Percentiles rank a stretch among this genome's conserved stretches.
Conservation (phyloP, 2,797 vertebrate species). For the Malurus splendens region DNA sequence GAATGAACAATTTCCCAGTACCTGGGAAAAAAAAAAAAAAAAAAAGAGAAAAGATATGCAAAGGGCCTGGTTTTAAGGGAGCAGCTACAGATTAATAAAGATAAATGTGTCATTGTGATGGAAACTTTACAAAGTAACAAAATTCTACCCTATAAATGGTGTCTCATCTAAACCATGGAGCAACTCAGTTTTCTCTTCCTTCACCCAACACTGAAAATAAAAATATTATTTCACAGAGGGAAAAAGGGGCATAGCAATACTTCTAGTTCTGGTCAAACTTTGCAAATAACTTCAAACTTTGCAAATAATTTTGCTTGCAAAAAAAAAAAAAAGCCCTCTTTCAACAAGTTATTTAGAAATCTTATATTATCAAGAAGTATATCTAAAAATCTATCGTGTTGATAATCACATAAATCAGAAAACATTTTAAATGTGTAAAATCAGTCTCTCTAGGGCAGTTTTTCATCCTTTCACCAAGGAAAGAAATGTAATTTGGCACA, state of each 20-base stretch:
- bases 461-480: neutral
- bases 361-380: neutral
- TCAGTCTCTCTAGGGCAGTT: neutral
- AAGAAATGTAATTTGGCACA: neutral
- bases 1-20: constrained; percentile 43
- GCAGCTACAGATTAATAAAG: neutral
- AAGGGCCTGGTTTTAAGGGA: constrained; percentile 1
- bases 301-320: neutral
- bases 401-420: neutral
- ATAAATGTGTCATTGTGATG: neutral
- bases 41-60: neutral
- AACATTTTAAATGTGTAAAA: neutral
- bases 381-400: neutral
- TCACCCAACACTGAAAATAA: neutral
- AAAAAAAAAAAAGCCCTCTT: neutral
- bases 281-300: neutral
- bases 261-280: neutral
- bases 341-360: neutral
- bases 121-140: neutral
- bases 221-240: neutral
- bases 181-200: neutral
- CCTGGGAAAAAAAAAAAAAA: neutral
- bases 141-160: neutral
- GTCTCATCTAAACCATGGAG: neutral
- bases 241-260: neutral